Evolutionary conservation across 2,888 invertebrate genomes (phyloP), one percentile per base, ranked within the genome.

Genomic region (Xestia ashworthii): DNA sequence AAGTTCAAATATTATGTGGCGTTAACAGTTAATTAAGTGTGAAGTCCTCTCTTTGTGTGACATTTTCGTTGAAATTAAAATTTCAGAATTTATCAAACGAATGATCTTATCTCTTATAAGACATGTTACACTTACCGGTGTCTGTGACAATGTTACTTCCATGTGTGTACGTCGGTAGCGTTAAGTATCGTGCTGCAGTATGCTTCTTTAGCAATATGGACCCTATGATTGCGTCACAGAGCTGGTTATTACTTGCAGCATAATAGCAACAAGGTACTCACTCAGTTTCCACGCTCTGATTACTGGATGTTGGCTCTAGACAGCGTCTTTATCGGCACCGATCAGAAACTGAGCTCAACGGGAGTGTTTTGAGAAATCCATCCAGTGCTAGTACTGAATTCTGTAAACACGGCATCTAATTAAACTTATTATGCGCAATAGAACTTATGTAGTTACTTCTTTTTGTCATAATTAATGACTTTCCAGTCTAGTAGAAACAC

Each of bases 271-370:
- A 93, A 93, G 92, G 94, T 94, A 94, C 93, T 93, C 89, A 91
- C 92, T 95, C 95, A 96, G 96, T 95, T 96, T 95, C 95, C 96
- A 96, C 96, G 96, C 96, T 96, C 96, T 96, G 95, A 96, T 96
- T 95, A 95, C 91, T 96, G 96, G 96, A 96, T 96, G 96, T 96
- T 96, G 96, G 95, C 96, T 96, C 95, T 95, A 96, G 95, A 95
- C 95, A 94, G 92, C 94, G 94, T 95, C 96, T 95, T 94, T 96
- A 96, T 96, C 95, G 95, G 92, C 92, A 93, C 92, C 92, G 94
- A 96, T 96, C 96, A 95, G 95, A 94, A 93, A 93, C 92, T 90
- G 89, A 91, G 89, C 92, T 88, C 89, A 88, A 90, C 88, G 89
- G 90, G 91, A 90, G 91, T 90, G 90, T 87, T 90, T 90, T 92